phyloP scores from a whole-genome alignment of 2,888 invertebrate species.

The Folsomia manolachei region DNA sequence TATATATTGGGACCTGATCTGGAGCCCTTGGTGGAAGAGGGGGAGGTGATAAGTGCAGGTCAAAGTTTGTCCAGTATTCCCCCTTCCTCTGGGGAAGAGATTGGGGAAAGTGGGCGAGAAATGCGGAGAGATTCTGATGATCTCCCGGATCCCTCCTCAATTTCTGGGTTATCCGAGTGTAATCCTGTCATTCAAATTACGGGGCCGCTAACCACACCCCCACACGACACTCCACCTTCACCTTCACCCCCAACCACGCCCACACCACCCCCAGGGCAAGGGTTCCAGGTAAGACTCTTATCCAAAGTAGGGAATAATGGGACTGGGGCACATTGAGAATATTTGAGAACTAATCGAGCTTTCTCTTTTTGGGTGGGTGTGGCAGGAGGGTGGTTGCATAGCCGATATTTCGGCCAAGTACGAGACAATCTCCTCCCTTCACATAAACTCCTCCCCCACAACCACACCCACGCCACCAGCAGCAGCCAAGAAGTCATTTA shows the following conservation, averaged over 20 bases:
- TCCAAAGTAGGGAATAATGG: too few relatives aligned
- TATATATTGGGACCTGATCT: slow-evolving; percentile 17
- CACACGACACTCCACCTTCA: background rate
- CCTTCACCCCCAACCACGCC: background rate
- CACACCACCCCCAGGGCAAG: too few relatives aligned
- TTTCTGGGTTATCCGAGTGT: background rate
- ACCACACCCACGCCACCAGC: background rate
- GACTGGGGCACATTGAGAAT: background rate
- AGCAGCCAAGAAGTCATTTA: too few relatives aligned
- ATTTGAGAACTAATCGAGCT: background rate
- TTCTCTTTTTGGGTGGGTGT: too few relatives aligned
- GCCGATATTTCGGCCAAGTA: slow-evolving; percentile 43
- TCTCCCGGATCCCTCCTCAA: background rate
- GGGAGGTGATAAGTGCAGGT: slow-evolving; percentile 27
- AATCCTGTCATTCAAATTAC: background rate
- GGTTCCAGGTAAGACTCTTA: too few relatives aligned
- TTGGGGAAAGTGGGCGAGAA: background rate
- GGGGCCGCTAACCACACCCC: background rate
- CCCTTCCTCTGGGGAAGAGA: background rate
- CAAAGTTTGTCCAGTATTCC: background rate
- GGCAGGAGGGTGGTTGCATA: slow-evolving; percentile 42
- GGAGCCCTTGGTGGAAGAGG: slow-evolving; percentile 41
- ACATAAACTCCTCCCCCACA: slow-evolving; percentile 6
- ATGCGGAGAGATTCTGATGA: background rate
- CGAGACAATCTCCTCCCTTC: slow-evolving; percentile 44